Percentiles rank a stretch among this genome's conserved stretches.
Evolutionary conservation across 2,888 invertebrate genomes (phyloP).

Genomic region (Napeogenes inachia): DNA sequence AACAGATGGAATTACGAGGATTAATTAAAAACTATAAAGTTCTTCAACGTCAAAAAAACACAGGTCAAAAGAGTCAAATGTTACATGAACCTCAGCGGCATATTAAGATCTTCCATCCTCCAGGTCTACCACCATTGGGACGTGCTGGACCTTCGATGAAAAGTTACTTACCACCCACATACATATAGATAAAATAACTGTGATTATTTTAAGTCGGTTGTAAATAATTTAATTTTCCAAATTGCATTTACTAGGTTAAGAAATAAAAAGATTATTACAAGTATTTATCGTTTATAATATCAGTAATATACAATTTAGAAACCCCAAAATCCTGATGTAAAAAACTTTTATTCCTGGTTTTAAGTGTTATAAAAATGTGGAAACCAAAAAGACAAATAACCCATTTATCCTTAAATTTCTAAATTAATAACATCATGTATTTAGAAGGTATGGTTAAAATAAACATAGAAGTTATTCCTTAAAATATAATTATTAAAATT

Average conservation of each 20-base stretch:
- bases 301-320: too few relatives aligned
- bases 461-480: too few relatives aligned
- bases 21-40: slow-evolving; percentile 69
- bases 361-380: too few relatives aligned
- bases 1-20: slow-evolving; percentile 56
- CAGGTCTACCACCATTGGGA: slow-evolving; percentile 61
- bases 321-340: too few relatives aligned
- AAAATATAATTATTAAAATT: too few relatives aligned
- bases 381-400: too few relatives aligned
- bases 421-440: too few relatives aligned
- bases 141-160: slow-evolving; percentile 68
- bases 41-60: slow-evolving; percentile 54
- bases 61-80: slow-evolving; percentile 42
- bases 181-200: slow-evolving; percentile 48
- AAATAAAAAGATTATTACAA: slow-evolving; percentile 16
- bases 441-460: too few relatives aligned
- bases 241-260: slow-evolving; percentile 64
- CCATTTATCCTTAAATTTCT: too few relatives aligned
- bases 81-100: slow-evolving; percentile 50
- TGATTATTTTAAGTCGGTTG: slow-evolving; percentile 44
- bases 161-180: slow-evolving; percentile 64
- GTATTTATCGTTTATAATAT: too few relatives aligned
- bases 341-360: too few relatives aligned
- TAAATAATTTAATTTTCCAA: slow-evolving; percentile 21
- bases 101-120: slow-evolving; percentile 43